Base-by-base conservation (phyloP, 2,113 vertebrate species). In the Hippolais icterina region DNA sequence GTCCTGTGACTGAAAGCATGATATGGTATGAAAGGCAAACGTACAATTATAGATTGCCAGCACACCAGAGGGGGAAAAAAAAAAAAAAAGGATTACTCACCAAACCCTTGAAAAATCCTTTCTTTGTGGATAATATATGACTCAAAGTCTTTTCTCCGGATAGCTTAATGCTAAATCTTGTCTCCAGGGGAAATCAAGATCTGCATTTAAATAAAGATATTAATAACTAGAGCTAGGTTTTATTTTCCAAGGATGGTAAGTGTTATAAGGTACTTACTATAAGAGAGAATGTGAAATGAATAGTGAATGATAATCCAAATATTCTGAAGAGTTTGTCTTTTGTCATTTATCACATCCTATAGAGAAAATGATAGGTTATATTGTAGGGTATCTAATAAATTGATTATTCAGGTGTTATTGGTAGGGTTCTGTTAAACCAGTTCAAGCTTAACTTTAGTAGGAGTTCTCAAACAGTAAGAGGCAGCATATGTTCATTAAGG, bases 191-290 rank as follows among this genome's bases (percentile, higher is more conserved):
- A 96, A 96, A 74, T 94, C 47, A 94, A 95, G 84, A 94, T 96
- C 83, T 97, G 77, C 87, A 97, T 98, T 98, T 96, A 97, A 97
- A 97, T 97, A 92, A 95, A 96, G 84, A 93, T 96, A 96, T 96
- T 96, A 97, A 97, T 97, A 98, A 90, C 85, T 91, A 70, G 47
- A 97, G 47, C 49, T 83, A 56, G 12, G 25, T 49, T 37, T 95
- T 65, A 78, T 93, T 97, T 97, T 95, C 80, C 64, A 93, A 95
- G 72, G 33, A 71, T 94, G 29, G 68, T 94, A 95, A 94, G 83
- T 87, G 24, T 91, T 95, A 90, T 89, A 87, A 93, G 50, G 84
- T 93, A 96, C 77, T 95, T 97, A 91, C 41, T 96, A 16, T 91
- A 95, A 90, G 64, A 95, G 21, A 93, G 23, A 72, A 86, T 92